A percentile compares a stretch with the other conserved stretches of the same genome.
Conservation (phyloP, 2,888 invertebrate species). For the Melinaea menophilus region DNA sequence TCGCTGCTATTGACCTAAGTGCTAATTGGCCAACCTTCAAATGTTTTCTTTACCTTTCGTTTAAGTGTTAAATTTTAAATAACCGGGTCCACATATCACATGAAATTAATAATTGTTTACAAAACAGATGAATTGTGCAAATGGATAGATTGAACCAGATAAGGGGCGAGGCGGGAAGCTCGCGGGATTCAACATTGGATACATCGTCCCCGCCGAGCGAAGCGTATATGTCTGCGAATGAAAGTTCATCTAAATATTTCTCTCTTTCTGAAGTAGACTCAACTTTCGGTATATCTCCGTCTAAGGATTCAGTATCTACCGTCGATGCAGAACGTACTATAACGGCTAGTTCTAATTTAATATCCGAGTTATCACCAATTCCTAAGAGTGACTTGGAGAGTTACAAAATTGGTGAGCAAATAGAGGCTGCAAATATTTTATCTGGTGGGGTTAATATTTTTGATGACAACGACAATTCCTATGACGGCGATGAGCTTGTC, state of each 20-base stretch:
- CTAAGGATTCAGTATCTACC: slow-evolving; percentile 51
- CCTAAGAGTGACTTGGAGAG: slow-evolving; percentile 55
- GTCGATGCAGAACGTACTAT: slow-evolving; percentile 46
- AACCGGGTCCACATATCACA: slow-evolving; percentile 29
- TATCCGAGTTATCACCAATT: slow-evolving; percentile 62
- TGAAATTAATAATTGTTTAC: slow-evolving; percentile 37
- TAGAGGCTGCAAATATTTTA: slow-evolving; percentile 70
- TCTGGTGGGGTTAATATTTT: slow-evolving; percentile 73
- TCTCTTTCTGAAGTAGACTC: slow-evolving; percentile 68
- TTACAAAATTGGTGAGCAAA: slow-evolving; percentile 68
- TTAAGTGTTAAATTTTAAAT: slow-evolving; percentile 37
- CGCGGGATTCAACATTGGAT: slow-evolving; percentile 63
- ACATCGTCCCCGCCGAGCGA: slow-evolving; percentile 62
- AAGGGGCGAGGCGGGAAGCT: slow-evolving; percentile 59
- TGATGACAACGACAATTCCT: slow-evolving; percentile 74
- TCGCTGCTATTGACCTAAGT: slow-evolving; percentile 72
- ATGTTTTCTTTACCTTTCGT: slow-evolving; percentile 57
- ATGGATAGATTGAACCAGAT: slow-evolving; percentile 74
- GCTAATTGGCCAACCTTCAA: slow-evolving; percentile 65
- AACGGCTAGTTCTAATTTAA: slow-evolving; percentile 46
- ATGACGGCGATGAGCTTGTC: slow-evolving; percentile 70
- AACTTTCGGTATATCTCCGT: slow-evolving; percentile 56
- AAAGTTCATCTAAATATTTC: slow-evolving; percentile 66
- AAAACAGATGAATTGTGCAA: slow-evolving; percentile 70
- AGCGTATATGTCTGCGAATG: slow-evolving; percentile 66